phyloP scores from a whole-genome alignment of 1,140 invertebrate species.

The Steinernema feltiae region DNA sequence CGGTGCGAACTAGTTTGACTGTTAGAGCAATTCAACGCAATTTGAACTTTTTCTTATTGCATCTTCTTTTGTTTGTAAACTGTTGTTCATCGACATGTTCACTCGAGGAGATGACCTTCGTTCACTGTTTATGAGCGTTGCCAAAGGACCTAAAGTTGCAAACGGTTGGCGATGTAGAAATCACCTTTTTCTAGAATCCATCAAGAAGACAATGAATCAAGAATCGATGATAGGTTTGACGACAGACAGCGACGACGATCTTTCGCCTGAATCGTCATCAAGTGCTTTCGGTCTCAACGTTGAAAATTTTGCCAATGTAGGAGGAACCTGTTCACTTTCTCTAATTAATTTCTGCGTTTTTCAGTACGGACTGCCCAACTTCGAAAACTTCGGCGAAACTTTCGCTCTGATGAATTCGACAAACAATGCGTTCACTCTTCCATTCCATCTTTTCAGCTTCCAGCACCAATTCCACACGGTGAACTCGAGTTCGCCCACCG shows the following conservation, averaged over 20 bases:
- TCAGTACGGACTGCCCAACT: not conserved
- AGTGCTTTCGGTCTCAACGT: not conserved
- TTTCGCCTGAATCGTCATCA: not conserved
- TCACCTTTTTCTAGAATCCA: not conserved
- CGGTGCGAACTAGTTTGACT: too few relatives aligned
- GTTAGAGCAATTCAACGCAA: too few relatives aligned
- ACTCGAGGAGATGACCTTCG: too few relatives aligned
- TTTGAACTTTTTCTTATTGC: too few relatives aligned
- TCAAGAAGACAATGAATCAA: constrained; percentile 8
- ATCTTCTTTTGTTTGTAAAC: too few relatives aligned
- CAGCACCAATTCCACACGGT: constrained; percentile 1
- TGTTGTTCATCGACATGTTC: too few relatives aligned
- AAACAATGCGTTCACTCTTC: not conserved
- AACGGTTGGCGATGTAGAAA: too few relatives aligned
- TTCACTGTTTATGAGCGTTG: too few relatives aligned
- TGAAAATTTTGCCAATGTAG: not conserved
- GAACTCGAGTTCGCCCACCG: not conserved
- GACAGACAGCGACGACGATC: not conserved
- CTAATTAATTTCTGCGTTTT: not conserved
- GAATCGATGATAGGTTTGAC: constrained; percentile 3
- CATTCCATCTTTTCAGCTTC: not conserved
- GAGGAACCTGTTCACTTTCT: not conserved
- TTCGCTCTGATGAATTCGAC: not conserved
- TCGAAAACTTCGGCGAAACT: not conserved
- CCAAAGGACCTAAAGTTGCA: too few relatives aligned